phyloP scores from a whole-genome alignment of 2,888 invertebrate species.

The Eulithis testata region DNA sequence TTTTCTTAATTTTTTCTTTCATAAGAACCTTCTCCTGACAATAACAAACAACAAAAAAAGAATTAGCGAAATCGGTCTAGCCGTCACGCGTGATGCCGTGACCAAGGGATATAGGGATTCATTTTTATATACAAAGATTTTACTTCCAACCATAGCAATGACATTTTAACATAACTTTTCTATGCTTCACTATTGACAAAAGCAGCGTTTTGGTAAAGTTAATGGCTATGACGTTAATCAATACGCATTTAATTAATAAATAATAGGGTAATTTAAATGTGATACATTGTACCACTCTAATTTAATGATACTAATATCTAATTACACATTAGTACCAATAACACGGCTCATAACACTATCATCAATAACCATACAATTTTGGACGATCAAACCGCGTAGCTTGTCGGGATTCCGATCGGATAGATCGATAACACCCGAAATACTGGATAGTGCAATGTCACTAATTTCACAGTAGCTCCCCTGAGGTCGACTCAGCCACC shows the following conservation, averaged over 20 bases:
- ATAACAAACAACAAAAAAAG: too few relatives aligned
- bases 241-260: slow-evolving; percentile 10
- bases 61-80: too few relatives aligned
- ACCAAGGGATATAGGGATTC: too few relatives aligned
- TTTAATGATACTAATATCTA: too few relatives aligned
- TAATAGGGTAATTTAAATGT: slow-evolving; percentile 7
- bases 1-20: too few relatives aligned
- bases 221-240: slow-evolving; percentile 19
- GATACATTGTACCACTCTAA: too few relatives aligned
- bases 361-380: slow-evolving; percentile 24
- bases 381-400: slow-evolving; percentile 12
- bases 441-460: slow-evolving; percentile 12
- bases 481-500: slow-evolving; percentile 40
- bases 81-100: too few relatives aligned
- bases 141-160: too few relatives aligned
- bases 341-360: slow-evolving; percentile 16
- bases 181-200: not conserved
- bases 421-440: slow-evolving; percentile 16
- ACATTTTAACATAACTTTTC: too few relatives aligned
- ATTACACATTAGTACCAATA: slow-evolving; percentile 14
- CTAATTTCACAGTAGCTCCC: slow-evolving; percentile 31
- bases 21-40: too few relatives aligned
- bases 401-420: slow-evolving; percentile 11
- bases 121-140: too few relatives aligned
- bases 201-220: not conserved